Evolutionary conservation across 2,797 vertebrate species (phyloP).

Genomic region (Neosalanx taihuensis): DNA sequence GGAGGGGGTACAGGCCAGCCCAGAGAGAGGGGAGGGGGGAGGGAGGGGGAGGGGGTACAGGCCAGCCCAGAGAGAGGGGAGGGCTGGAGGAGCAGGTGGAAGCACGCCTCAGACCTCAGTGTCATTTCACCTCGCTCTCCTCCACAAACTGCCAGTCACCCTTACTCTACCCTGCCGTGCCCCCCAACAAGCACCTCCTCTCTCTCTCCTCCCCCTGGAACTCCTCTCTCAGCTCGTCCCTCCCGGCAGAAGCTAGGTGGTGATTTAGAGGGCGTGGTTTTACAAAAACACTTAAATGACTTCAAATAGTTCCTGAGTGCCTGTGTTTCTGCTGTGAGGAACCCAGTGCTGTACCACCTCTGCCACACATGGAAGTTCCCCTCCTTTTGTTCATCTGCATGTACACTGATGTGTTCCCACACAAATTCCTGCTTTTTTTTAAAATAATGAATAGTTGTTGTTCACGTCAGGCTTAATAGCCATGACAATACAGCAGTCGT

Average conservation of each 20-base stretch:
- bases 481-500: not conserved
- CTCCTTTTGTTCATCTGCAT: not conserved
- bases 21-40: not conserved
- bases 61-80: not conserved
- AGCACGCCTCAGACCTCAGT: not conserved
- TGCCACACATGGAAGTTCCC: not conserved
- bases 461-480: slow-evolving; percentile 1
- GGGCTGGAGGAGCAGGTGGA: not conserved
- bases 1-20: not conserved
- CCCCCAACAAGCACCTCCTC: slow-evolving; percentile 9
- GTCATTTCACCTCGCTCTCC: slow-evolving; percentile 2
- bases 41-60: not conserved
- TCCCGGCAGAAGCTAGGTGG: not conserved
- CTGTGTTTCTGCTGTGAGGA: not conserved
- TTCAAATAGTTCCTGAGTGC: not conserved
- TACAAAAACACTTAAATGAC: not conserved
- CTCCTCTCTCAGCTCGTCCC: not conserved
- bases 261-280: not conserved
- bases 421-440: not conserved
- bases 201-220: not conserved
- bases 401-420: not conserved
- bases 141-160: slow-evolving; percentile 13
- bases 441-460: not conserved
- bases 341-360: not conserved
- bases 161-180: not conserved